Evolutionary conservation across 2,797 vertebrate species (phyloP).

Genomic region (Pachyuromys duprasi): DNA sequence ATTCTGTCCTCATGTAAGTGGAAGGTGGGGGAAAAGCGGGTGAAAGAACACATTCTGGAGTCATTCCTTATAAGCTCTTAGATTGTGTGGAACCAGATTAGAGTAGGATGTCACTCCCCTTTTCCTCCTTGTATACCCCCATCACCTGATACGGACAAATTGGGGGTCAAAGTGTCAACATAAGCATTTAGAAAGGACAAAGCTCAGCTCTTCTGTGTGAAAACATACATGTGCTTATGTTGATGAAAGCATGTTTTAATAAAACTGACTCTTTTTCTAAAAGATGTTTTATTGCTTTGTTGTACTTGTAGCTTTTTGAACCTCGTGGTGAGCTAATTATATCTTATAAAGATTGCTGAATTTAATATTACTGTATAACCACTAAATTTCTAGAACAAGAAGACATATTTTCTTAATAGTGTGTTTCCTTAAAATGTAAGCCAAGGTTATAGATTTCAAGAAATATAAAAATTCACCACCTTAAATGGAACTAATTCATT

Average conservation of each 20-base stretch:
- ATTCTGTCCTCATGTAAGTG: neutral
- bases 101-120: neutral
- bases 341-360: constrained; percentile 23
- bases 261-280: constrained; percentile 38
- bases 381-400: constrained; percentile 56
- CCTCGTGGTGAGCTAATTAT: neutral
- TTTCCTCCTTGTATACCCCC: neutral
- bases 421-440: constrained; percentile 69
- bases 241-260: neutral
- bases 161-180: neutral
- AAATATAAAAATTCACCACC: constrained; percentile 72
- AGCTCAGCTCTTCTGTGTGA: neutral
- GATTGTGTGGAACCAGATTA: neutral
- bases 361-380: constrained; percentile 73
- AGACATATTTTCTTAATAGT: constrained; percentile 37
- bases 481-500: constrained; percentile 63
- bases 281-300: neutral
- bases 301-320: constrained; percentile 27
- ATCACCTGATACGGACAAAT: neutral
- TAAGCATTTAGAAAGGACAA: neutral
- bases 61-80: neutral
- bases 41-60: neutral
- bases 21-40: rapidly evolving
- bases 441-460: constrained; percentile 66
- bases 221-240: neutral